Evolutionary conservation across 2,888 invertebrate genomes (phyloP), one percentile per base, ranked within the genome.

Genomic region (Thecophora atra): DNA sequence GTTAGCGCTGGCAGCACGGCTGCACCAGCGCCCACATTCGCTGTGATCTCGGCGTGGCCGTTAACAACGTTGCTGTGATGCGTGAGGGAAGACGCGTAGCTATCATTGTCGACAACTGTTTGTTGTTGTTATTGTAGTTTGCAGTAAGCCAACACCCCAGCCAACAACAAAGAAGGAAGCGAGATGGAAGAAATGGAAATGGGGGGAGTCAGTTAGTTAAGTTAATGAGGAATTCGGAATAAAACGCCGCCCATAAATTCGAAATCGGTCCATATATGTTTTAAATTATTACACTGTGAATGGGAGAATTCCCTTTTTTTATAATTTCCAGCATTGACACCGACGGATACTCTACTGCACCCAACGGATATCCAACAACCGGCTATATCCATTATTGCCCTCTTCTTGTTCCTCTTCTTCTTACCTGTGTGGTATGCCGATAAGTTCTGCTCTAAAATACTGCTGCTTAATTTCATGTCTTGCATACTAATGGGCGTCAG

Each of bases 401-500:
- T n/a, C n/a, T n/a, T n/a, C n/a, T n/a, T n/a, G n/a, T n/a, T n/a
- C n/a, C n/a, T n/a, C n/a, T n/a, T n/a, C n/a, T 62, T 67, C 84
- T 90, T 89, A 92, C 91, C 91, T 89, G 91, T 89, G 84, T 91
- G 91, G 84, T 91, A 92, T 76, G 92, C 91, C 79, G 91, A 90
- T 84, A 91, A 87, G 78, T 90, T 88, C 78, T 90, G 89, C 78
- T 92, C 91, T 87, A 91, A 88, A 78, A 91, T 88, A 80, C 88
- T 87, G 81, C 90, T 87, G 85, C 89, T 90, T 81, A 91, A 88
- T 89, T 92, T 92, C 88, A 92, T 90, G 86, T 92, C 92, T 88
- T 92, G 92, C 91, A 92, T 91, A 86, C 89, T 91, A 86, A 92
- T 90, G 79, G 92, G 92, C 79, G 92, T 91, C 85, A 92, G 87